phyloP scores from a whole-genome alignment of 1,140 invertebrate species.

The Formica selysi region DNA sequence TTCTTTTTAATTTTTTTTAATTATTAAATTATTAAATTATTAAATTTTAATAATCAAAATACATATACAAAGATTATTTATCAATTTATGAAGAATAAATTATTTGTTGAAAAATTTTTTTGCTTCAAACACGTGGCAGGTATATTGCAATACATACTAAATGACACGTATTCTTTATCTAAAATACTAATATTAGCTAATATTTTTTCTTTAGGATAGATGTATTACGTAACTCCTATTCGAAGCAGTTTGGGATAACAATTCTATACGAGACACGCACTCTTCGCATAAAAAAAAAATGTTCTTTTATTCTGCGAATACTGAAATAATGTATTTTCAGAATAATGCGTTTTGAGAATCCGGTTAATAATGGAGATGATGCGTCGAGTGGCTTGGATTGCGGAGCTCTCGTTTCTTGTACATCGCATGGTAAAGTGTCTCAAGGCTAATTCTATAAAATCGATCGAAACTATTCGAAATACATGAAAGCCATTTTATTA shows the following conservation, averaged over 20 bases:
- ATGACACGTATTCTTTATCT: background rate
- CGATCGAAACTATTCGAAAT: conserved; percentile 19
- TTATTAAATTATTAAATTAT: no score
- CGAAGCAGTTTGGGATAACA: background rate
- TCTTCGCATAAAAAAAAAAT: background rate
- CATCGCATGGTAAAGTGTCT: background rate
- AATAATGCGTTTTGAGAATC: background rate
- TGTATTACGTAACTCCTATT: background rate
- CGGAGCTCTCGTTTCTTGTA: background rate
- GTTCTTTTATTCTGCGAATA: background rate
- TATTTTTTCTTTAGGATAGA: background rate
- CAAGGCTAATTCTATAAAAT: conserved; percentile 49
- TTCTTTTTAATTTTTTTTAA: background rate
- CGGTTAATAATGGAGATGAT: background rate
- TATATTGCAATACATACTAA: background rate
- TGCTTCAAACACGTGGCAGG: background rate
- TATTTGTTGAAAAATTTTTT: conserved; percentile 10
- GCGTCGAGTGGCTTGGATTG: background rate
- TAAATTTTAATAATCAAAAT: background rate
- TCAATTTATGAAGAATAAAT: background rate
- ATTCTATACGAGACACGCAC: background rate
- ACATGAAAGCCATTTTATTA: conserved; percentile 8
- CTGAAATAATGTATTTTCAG: background rate
- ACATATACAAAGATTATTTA: background rate
- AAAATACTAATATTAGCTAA: background rate